Conservation (phyloP, 2,113 vertebrate species). For the Anolis carolinensis region DNA sequence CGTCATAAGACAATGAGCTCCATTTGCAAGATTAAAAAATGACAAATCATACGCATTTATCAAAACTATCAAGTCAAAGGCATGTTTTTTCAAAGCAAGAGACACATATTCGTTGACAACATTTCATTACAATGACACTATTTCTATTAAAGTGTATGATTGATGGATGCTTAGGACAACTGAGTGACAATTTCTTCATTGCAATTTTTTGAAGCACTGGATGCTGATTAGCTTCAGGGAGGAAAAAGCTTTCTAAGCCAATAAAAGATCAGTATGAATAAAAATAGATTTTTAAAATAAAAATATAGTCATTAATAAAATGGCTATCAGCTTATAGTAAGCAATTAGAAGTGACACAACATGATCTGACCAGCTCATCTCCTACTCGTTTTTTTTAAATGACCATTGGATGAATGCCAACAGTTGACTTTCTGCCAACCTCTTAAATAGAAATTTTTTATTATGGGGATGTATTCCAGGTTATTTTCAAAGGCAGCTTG, state of each 20-base stretch:
- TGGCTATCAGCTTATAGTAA: slow-evolving; percentile 40
- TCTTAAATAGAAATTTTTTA: not conserved
- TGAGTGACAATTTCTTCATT: slow-evolving; percentile 35
- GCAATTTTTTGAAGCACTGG: slow-evolving; percentile 36
- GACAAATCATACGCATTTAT: slow-evolving; percentile 26
- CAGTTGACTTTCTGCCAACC: slow-evolving; percentile 30
- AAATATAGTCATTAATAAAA: slow-evolving; percentile 46
- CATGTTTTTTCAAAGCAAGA: slow-evolving; percentile 44
- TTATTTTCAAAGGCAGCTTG: slow-evolving; percentile 50
- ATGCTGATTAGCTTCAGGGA: slow-evolving; percentile 29
- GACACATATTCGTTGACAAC: slow-evolving; percentile 27
- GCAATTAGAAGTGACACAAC: slow-evolving; percentile 44
- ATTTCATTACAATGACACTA: slow-evolving; percentile 48
- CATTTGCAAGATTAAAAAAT: slow-evolving; percentile 55
- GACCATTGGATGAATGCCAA: slow-evolving; percentile 26
- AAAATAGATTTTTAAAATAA: slow-evolving; percentile 48
- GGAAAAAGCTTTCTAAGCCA: slow-evolving; percentile 19
- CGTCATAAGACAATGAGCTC: slow-evolving; percentile 38
- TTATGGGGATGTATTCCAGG: slow-evolving; percentile 26
- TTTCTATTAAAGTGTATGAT: slow-evolving; percentile 50
- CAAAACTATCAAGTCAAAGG: slow-evolving; percentile 33
- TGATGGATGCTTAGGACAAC: slow-evolving; percentile 42
- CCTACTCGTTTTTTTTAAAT: slow-evolving; percentile 12
- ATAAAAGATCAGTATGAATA: slow-evolving; percentile 18
- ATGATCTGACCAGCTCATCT: slow-evolving; percentile 50